Percentiles rank a stretch among this genome's conserved stretches.
phyloP scores from a whole-genome alignment of 2,113 vertebrate species.

The Engystomops pustulosus region DNA sequence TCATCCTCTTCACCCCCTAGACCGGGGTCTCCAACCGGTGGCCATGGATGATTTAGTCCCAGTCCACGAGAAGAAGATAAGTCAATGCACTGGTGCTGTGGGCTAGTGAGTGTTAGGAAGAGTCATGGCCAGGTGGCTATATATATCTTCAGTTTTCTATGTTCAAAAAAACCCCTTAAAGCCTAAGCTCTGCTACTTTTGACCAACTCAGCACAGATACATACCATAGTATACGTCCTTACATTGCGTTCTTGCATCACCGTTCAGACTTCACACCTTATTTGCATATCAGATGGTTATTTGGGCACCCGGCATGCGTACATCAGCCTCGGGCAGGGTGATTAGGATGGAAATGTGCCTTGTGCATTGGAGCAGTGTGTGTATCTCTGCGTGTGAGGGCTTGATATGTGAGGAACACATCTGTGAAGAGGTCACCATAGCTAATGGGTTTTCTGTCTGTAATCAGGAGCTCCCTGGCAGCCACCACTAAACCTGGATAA shows the following conservation, averaged over 20 bases:
- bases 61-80: too few relatives aligned
- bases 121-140: too few relatives aligned
- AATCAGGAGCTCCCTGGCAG: conserved; percentile 68
- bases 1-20: too few relatives aligned
- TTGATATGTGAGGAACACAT: conserved; percentile 71
- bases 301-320: neutral
- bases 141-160: too few relatives aligned
- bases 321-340: conserved; percentile 54
- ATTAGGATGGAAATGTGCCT: conserved; percentile 61
- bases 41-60: too few relatives aligned
- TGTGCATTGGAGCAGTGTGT: conserved; percentile 61
- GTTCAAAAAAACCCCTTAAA: too few relatives aligned
- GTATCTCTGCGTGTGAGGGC: conserved; percentile 52
- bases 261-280: neutral
- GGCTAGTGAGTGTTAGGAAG: too few relatives aligned
- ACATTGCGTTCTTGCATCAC: neutral
- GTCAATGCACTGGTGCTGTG: too few relatives aligned
- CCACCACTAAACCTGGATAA: conserved; percentile 65
- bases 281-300: neutral
- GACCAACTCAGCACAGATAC: too few relatives aligned
- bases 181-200: too few relatives aligned
- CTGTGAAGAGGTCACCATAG: conserved; percentile 48
- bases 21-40: too few relatives aligned
- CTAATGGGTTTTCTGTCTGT: conserved; percentile 73
- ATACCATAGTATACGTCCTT: too few relatives aligned